A percentile compares a stretch with the other conserved stretches of the same genome.
phyloP scores from a whole-genome alignment of 2,113 vertebrate species.

The Beaufortia kweichowensis region DNA sequence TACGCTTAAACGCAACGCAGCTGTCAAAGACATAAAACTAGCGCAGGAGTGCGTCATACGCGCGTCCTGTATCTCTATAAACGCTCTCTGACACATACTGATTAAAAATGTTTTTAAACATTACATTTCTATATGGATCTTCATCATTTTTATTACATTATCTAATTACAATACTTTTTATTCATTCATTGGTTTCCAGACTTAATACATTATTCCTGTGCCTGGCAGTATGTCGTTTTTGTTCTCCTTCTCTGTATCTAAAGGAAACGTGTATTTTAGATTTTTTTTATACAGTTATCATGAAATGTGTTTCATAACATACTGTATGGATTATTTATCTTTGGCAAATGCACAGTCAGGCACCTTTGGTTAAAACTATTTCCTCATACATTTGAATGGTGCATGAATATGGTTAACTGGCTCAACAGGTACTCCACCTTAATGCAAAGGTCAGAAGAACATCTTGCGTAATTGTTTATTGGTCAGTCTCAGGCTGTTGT shows the following conservation, averaged over 20 bases:
- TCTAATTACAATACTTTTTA: too few relatives aligned
- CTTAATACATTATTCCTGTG: too few relatives aligned
- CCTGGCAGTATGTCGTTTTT: too few relatives aligned
- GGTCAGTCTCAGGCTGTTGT: neutral
- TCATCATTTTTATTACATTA: too few relatives aligned
- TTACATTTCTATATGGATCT: too few relatives aligned
- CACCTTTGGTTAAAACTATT: neutral
- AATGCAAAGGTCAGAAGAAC: neutral
- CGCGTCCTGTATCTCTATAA: too few relatives aligned
- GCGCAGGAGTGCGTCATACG: too few relatives aligned
- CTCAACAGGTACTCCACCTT: neutral
- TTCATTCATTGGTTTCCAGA: too few relatives aligned
- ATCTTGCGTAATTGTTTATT: neutral
- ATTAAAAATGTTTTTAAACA: too few relatives aligned
- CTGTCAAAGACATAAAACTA: neutral
- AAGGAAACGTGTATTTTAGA: too few relatives aligned
- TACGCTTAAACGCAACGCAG: neutral
- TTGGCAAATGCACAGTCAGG: constrained; percentile 1
- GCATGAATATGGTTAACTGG: neutral
- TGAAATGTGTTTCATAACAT: neutral
- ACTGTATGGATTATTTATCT: neutral
- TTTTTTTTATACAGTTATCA: neutral
- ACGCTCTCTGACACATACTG: too few relatives aligned
- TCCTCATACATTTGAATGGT: neutral
- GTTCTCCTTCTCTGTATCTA: too few relatives aligned